Evolutionary conservation across 2,113 vertebrate genomes (phyloP).

Genomic region (Ameiurus melas): DNA sequence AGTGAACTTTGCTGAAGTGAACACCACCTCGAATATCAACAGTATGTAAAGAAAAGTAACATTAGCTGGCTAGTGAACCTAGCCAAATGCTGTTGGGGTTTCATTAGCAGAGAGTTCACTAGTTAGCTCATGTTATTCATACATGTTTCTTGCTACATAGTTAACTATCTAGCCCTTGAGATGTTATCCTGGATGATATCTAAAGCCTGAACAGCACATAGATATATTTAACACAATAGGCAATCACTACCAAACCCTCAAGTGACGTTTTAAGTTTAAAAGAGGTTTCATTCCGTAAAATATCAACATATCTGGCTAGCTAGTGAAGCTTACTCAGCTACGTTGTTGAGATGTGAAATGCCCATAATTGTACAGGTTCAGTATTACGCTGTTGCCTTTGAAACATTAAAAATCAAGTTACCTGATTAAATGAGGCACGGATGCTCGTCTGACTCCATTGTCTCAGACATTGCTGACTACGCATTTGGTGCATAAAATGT

Average conservation of each 20-base stretch:
- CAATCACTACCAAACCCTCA: no score
- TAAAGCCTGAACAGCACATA: not conserved
- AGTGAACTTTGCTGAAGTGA: no score
- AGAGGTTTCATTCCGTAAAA: not conserved
- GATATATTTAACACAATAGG: not conserved
- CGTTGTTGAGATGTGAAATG: not conserved
- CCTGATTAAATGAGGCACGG: no score
- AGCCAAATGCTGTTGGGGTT: no score
- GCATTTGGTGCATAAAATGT: not conserved
- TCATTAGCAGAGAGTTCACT: no score
- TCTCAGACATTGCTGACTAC: not conserved
- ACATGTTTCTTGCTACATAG: not conserved
- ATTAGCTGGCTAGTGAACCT: not conserved
- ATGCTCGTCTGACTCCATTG: no score
- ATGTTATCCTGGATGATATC: not conserved
- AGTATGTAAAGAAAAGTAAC: not conserved
- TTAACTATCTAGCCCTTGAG: not conserved
- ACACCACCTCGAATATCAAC: not conserved
- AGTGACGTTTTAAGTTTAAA: no score
- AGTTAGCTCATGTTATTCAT: not conserved
- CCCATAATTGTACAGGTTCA: no score
- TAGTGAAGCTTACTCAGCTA: not conserved
- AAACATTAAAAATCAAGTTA: no score
- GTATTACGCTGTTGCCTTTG: no score
- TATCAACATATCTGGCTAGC: not conserved